phyloP scores from a whole-genome alignment of 2,797 vertebrate genomes.

The Danionella dracula region DNA sequence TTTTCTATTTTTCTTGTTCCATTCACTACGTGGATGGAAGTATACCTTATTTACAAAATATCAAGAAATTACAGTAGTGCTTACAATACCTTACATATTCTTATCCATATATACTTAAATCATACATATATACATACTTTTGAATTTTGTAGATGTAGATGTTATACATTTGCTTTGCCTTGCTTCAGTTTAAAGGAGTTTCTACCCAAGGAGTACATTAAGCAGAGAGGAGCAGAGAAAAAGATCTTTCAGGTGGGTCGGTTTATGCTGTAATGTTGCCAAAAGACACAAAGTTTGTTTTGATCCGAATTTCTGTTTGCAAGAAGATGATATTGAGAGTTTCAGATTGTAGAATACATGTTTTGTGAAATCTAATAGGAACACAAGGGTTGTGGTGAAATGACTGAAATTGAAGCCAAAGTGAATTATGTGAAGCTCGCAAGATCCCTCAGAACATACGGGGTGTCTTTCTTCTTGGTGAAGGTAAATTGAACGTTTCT shows the following conservation, averaged over 20 bases:
- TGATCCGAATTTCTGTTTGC: neutral
- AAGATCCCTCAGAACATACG: slow-evolving; percentile 87
- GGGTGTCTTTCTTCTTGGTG: slow-evolving; percentile 93
- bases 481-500: slow-evolving; percentile 71
- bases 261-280: no score
- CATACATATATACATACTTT: no score
- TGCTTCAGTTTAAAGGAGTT: slow-evolving; percentile 92
- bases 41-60: no score
- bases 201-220: slow-evolving; percentile 95
- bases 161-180: no score
- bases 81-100: no score
- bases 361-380: slow-evolving; percentile 69
- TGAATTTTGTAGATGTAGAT: no score
- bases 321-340: neutral
- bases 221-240: slow-evolving; percentile 93
- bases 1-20: no score
- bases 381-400: slow-evolving; percentile 91
- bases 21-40: no score
- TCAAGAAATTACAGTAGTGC: no score
- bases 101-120: no score
- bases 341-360: neutral
- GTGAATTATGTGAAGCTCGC: slow-evolving; percentile 95
- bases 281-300: neutral
- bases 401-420: slow-evolving; percentile 93
- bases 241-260: slow-evolving; percentile 89